These are phyloP conservation scores for Acrossocheilus wenchowensis DNA, from an alignment of 2,797 vertebrate species.

Conservation along the genomic window DNA sequence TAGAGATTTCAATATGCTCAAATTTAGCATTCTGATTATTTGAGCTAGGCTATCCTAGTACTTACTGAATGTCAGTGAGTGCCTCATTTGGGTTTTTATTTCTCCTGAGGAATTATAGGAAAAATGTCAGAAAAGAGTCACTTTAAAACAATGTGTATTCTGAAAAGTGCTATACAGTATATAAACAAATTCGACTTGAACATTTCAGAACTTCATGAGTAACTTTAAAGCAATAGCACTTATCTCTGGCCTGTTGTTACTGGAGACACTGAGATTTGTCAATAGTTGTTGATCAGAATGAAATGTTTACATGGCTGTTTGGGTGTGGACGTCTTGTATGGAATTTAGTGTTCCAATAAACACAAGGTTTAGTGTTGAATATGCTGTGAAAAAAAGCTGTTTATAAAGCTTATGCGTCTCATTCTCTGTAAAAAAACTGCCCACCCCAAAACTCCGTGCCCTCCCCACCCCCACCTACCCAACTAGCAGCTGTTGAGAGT, in stretches of 20 bases:
- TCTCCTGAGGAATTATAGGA: neutral
- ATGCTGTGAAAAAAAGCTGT: neutral
- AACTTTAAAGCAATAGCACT: neutral
- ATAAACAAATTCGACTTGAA: neutral
- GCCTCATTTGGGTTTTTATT: neutral
- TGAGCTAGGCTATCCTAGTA: neutral
- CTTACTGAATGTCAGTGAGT: neutral
- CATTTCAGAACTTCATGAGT: neutral
- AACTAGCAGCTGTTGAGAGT: slow-evolving; percentile 32
- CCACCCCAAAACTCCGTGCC: neutral
- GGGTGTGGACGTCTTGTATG: neutral
- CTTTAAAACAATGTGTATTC: neutral
- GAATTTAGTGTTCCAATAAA: neutral
- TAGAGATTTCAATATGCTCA: neutral
- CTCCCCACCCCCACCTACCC: slow-evolving; percentile 19
- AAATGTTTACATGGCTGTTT: slow-evolving; percentile 5
- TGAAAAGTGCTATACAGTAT: neutral
- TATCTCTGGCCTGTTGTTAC: neutral
- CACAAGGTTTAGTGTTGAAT: neutral
- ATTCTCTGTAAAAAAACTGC: neutral
- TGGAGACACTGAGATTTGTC: neutral
- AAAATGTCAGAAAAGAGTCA: neutral
- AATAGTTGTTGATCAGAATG: neutral
- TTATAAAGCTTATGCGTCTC: neutral
- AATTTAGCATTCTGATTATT: neutral